A percentile compares a stretch with the other conserved stretches of the same genome.
Conservation (phyloP, 2,888 invertebrate genomes). For the Lumbricus terrestris region DNA sequence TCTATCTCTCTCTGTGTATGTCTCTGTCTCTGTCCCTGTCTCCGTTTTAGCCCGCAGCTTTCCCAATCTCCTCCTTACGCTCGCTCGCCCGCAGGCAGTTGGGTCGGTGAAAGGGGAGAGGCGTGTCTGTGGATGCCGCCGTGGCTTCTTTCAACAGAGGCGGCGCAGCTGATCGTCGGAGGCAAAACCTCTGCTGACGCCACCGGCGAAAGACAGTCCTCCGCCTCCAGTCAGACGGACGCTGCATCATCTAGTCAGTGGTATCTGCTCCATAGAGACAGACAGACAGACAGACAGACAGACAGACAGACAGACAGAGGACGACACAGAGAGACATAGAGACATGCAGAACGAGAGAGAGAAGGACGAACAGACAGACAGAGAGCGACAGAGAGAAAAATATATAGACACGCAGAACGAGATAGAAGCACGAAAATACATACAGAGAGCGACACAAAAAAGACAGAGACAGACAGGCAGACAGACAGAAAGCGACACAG, state of each 20-base stretch:
- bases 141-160: not conserved
- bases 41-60: not conserved
- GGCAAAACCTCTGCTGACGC: constrained; percentile 3
- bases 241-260: not conserved
- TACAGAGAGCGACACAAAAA: not conserved
- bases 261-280: not conserved
- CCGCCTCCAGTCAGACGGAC: constrained; percentile 3
- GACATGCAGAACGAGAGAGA: not conserved
- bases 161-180: not conserved
- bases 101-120: not conserved
- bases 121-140: not conserved
- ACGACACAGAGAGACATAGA: not conserved
- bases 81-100: not conserved
- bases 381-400: not conserved
- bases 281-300: not conserved
- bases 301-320: not conserved
- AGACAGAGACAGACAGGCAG: not conserved
- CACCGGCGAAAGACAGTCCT: constrained; percentile 3
- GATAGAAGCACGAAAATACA: not conserved
- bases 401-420: not conserved
- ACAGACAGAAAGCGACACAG: not conserved
- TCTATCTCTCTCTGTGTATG: not conserved
- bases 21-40: not conserved
- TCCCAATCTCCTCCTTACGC: not conserved
- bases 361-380: too few species aligned